phyloP scores from a whole-genome alignment of 2,113 vertebrate species.

The Protomyctophum bolini region DNA sequence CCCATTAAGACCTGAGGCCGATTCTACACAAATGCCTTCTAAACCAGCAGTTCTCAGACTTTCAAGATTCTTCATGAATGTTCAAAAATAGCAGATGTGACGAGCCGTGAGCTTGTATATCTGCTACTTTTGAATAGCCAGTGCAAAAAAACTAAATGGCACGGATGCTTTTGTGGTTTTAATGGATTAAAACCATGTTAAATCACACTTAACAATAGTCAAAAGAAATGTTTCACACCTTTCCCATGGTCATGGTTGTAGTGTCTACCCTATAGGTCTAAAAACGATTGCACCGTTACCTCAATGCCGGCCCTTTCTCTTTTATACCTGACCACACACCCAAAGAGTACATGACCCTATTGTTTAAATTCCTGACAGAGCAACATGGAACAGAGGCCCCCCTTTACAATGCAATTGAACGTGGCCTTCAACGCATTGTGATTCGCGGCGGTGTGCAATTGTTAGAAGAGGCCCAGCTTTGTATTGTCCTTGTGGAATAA shows the following conservation, averaged over 20 bases:
- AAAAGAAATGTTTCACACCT: slow-evolving; percentile 44
- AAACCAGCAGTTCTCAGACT: no score
- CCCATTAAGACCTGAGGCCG: no score
- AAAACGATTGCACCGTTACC: slow-evolving; percentile 53
- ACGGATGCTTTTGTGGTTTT: no score
- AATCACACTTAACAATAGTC: not conserved
- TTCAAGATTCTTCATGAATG: no score
- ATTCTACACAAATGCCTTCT: no score
- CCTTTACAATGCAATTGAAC: slow-evolving; percentile 50
- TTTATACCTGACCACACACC: slow-evolving; percentile 69
- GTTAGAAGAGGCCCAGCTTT: slow-evolving; percentile 56
- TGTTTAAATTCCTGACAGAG: slow-evolving; percentile 76
- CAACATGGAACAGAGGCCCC: slow-evolving; percentile 65
- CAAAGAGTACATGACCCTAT: slow-evolving; percentile 58
- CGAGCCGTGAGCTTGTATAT: no score
- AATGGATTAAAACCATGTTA: not conserved
- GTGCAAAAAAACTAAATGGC: no score
- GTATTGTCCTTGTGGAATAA: slow-evolving; percentile 53
- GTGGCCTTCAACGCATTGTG: slow-evolving; percentile 52
- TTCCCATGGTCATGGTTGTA: slow-evolving; percentile 74
- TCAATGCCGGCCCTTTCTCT: slow-evolving; percentile 33
- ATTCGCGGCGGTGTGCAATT: slow-evolving; percentile 71
- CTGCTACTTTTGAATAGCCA: no score
- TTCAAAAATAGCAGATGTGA: no score
- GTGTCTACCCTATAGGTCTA: slow-evolving; percentile 36